phyloP scores from a whole-genome alignment of 2,113 vertebrate species.

The Carassius auratus region DNA sequence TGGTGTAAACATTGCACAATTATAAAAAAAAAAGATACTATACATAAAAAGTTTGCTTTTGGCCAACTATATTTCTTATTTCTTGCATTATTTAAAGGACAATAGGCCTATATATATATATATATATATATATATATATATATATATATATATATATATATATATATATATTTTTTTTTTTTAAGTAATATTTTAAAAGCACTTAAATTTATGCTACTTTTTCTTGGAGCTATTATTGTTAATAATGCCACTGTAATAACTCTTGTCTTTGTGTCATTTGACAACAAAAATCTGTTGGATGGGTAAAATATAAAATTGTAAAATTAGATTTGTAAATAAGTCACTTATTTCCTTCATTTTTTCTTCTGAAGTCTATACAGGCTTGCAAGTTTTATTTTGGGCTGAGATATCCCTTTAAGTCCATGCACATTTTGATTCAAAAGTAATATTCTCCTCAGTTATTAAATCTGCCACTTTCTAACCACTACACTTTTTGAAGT shows the following conservation, averaged over 20 bases:
- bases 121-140: too few species aligned
- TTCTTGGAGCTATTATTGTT: not conserved
- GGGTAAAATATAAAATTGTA: not conserved
- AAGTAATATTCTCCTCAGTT: not conserved
- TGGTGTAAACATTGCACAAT: too few species aligned
- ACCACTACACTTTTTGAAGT: not conserved
- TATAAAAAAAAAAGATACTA: not conserved
- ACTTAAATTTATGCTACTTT: not conserved
- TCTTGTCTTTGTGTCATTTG: not conserved
- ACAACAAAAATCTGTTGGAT: not conserved
- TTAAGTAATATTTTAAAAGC: not conserved
- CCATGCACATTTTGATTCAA: not conserved
- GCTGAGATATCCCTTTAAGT: not conserved
- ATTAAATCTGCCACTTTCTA: not conserved
- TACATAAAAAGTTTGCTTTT: too few species aligned
- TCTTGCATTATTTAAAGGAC: not conserved
- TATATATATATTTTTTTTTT: too few species aligned
- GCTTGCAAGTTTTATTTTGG: not conserved
- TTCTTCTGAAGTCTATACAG: not conserved
- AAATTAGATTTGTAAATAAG: not conserved
- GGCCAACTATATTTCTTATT: not conserved
- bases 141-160: too few species aligned
- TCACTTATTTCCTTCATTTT: not conserved
- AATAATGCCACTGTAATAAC: not conserved
- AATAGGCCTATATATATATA: too few species aligned